Conservation (phyloP, 2,888 invertebrate species). For the Bruchidius siliquastri region DNA sequence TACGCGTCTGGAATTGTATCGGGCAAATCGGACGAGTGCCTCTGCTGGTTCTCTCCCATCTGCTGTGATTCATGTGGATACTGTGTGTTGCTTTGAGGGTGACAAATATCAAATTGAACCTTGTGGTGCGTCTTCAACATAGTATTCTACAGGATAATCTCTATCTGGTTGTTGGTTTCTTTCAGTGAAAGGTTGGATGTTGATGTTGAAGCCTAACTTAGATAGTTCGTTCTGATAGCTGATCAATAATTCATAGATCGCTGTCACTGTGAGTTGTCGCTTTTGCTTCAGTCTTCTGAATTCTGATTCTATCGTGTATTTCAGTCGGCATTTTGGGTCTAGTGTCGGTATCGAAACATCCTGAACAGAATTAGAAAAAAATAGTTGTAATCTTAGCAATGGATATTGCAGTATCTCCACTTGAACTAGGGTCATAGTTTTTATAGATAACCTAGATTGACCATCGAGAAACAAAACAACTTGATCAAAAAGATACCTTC, state of each 20-base stretch:
- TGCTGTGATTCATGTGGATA: too few species aligned
- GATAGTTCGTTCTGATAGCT: slow-evolving; percentile 23
- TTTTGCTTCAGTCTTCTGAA: slow-evolving; percentile 33
- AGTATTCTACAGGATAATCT: neutral
- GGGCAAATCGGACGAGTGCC: too few species aligned
- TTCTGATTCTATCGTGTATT: slow-evolving; percentile 38
- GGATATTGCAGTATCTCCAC: too few species aligned
- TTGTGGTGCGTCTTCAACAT: neutral
- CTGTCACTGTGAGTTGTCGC: slow-evolving; percentile 25
- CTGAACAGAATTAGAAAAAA: slow-evolving; percentile 22
- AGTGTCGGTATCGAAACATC: slow-evolving; percentile 18
- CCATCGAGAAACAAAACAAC: too few species aligned
- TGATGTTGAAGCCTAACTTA: slow-evolving; percentile 9
- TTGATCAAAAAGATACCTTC: neutral
- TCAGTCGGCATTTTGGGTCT: slow-evolving; percentile 29
- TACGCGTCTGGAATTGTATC: too few species aligned
- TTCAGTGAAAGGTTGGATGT: neutral
- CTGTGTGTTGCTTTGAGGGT: too few species aligned
- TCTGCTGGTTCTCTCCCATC: too few species aligned
- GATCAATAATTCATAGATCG: slow-evolving; percentile 27
- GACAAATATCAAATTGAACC: too few species aligned
- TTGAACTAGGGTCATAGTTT: too few species aligned
- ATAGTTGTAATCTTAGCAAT: too few species aligned
- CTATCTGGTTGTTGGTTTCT: neutral
- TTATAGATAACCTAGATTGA: too few species aligned